Evolutionary conservation across 2,888 invertebrate genomes (phyloP), one percentile per base, ranked within the genome.

Genomic region (Drosophila melanosoma): DNA sequence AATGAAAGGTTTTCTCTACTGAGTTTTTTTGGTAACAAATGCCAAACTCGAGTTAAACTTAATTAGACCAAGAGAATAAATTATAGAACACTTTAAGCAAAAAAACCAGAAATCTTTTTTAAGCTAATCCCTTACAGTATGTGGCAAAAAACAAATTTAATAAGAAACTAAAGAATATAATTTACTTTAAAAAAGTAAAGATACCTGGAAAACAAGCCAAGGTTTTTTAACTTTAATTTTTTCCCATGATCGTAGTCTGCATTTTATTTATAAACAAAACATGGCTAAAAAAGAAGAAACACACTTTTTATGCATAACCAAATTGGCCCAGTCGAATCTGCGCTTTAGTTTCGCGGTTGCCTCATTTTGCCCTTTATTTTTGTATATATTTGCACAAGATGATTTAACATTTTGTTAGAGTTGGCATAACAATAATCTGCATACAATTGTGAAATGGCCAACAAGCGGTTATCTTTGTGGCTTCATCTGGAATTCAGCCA

Each of bases 391-490:
- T 29, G 36, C 23, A 36, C 26, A 26, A n/a, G 1, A 4, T 54
- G 54, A 54, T 38, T 49, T 26, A n/a, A n/a, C 12, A n/a, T 38
- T 38, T 56, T 26, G 54, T 56, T 56, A 29, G 40, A n/a, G n/a
- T 32, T 45, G 7, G 23, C 45, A 51, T n/a, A 36, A 60, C 57
- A 33, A 57, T 53, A 60, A 68, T 60, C 58, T 64, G 33, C 45
- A 63, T 42, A 48, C 61, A 82, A 71, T 82, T 81, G 75, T 66
- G 58, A 66, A 60, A 62, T 63, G 59, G 33, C 52, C 60, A 35
- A 17, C 8, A 45, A 52, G n/a, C 26, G 38, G 45, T 54, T 40
- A 64, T 80, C 69, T 26, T 17, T 26, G 29, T 58, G 15, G 53
- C 10, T 26, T 62, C 60, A 79, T 79, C 76, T 70, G 23, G 2